Percentiles rank a stretch among this genome's conserved stretches.
These are phyloP conservation scores for Larimichthys polyactis DNA, from an alignment of 2,113 vertebrate species.

Conservation along the genomic window DNA sequence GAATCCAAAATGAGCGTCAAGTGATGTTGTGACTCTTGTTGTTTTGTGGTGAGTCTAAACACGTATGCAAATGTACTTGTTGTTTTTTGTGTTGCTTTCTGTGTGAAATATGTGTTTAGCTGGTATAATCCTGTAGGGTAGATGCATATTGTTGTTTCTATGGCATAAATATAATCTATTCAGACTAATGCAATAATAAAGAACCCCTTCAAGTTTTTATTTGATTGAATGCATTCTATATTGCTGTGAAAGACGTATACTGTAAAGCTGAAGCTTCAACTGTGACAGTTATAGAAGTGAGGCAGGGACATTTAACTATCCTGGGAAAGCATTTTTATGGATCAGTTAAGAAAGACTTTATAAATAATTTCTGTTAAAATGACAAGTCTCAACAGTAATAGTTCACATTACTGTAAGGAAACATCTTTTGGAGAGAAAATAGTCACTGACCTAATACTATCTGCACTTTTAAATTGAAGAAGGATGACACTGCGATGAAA, in stretches of 20 bases:
- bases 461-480: conserved; percentile 49
- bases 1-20: no score
- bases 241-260: conserved; percentile 4
- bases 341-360: conserved; percentile 49
- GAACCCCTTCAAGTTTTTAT: neutral
- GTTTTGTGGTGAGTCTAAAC: neutral
- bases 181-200: neutral
- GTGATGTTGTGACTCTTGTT: neutral
- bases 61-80: neutral
- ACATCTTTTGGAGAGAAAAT: conserved; percentile 52
- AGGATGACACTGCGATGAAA: conserved; percentile 55
- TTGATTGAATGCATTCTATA: neutral
- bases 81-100: neutral
- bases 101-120: neutral
- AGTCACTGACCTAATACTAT: conserved; percentile 41
- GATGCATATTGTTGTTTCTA: neutral
- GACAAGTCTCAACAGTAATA: conserved; percentile 52
- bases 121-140: neutral
- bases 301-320: conserved; percentile 25
- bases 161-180: neutral
- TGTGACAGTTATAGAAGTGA: conserved; percentile 24
- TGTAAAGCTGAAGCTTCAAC: conserved; percentile 19
- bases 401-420: conserved; percentile 47
- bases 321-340: conserved; percentile 28
- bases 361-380: conserved; percentile 59